Evolutionary conservation across 2,113 vertebrate species (phyloP), one percentile per base, ranked within the genome.

Genomic region (Hystrix brachyura): DNA sequence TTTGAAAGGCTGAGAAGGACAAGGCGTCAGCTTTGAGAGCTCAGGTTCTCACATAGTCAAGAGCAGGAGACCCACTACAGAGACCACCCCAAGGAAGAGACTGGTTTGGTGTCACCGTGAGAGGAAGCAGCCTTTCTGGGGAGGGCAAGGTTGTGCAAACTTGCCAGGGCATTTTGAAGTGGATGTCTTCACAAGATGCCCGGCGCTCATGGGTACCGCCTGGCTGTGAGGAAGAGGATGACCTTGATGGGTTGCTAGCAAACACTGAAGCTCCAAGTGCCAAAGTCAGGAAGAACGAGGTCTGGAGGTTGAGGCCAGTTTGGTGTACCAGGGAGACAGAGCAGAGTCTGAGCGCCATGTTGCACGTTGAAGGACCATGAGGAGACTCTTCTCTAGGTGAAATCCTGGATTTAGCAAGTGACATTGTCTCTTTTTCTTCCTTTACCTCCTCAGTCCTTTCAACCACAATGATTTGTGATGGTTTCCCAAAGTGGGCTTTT

Each of bases 201-300:
- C 34, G n/a, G 62, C 69, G 46, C 60, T 91, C 55, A n/a, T 74
- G 80, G 62, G 23, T 34, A 69, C 27, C 67, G 38, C 11, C 9
- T 57, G 69, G 48, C 59, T 84, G 82, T 46, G 82, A 91, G 34
- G 51, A 84, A 91, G 23, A 95, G 53, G 55, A 18, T 38, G 55
- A 51, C 43, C 89, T 62, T 62, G 34, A 46, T 1, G 2, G 29
- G 64, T 67, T 18, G 14, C 72, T 53, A 93, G 69, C 69, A 67
- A 80, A 67, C 57, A 84, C 29, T 91, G 72, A 67, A 91, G 85
- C 46, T 92, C 81, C n/a, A 57, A 38, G 53, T 43, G 71, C 74
- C 62, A n/a, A 87, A 48, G 67, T 38, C 43, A 65, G 15, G 48
- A 29, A 80, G 32, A 23, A 60, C 76, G 38, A 64, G 10, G 17